phyloP scores from a whole-genome alignment of 1,140 invertebrate genomes.

The Caenorhabditis remanei region DNA sequence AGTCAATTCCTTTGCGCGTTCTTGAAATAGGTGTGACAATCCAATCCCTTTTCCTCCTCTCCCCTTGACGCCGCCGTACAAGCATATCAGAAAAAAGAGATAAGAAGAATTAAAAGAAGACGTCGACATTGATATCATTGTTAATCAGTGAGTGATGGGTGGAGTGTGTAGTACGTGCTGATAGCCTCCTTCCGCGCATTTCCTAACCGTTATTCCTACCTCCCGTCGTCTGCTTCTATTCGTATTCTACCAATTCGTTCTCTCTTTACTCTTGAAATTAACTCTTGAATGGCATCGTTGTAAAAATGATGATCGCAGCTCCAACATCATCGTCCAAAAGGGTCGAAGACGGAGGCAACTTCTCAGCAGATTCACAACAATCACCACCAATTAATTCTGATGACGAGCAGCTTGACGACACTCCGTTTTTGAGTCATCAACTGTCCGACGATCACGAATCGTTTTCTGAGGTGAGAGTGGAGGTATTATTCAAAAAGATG shows the following conservation, averaged over 20 bases:
- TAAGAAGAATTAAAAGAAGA: not conserved
- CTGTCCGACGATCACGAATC: conserved; percentile 44
- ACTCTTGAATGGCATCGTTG: conserved; percentile 33
- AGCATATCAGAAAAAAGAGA: conserved; percentile 36
- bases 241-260: not conserved
- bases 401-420: conserved; percentile 49
- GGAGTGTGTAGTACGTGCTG: conserved; percentile 44
- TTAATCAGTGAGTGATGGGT: conserved; percentile 44
- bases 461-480: conserved; percentile 39
- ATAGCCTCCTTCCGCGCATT: conserved; percentile 40
- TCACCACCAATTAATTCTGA: conserved; percentile 16
- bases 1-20: not conserved
- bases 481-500: not conserved
- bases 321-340: conserved; percentile 34
- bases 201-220: not conserved
- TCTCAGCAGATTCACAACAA: conserved; percentile 22
- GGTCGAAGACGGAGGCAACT: conserved; percentile 40
- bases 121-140: conserved; percentile 27
- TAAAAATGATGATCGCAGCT: conserved; percentile 48
- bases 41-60: not conserved
- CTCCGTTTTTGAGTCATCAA: conserved; percentile 49
- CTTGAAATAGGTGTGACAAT: conserved; percentile 51
- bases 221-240: conserved; percentile 37
- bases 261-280: not conserved
- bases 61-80: not conserved